These are phyloP conservation scores for Tetramorium parvispinum DNA, from an alignment of 1,140 invertebrate species.

Conservation along the genomic window DNA sequence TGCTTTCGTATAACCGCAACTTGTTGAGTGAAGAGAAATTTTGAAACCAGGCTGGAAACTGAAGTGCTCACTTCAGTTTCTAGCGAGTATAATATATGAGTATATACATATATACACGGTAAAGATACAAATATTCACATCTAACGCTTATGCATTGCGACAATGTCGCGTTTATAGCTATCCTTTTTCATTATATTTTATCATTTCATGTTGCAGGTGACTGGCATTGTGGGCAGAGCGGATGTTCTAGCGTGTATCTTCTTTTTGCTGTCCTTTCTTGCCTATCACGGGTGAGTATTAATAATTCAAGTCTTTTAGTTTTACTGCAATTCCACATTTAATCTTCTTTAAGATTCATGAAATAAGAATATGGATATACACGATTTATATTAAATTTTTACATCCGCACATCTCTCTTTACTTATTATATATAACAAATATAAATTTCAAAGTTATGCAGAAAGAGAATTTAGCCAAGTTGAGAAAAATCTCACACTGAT, in stretches of 20 bases:
- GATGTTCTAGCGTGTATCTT: conserved; percentile 94
- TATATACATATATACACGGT: too few species aligned
- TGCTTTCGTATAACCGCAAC: conserved; percentile 51
- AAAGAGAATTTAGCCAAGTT: not conserved
- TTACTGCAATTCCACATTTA: not conserved
- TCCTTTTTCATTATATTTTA: conserved; percentile 35
- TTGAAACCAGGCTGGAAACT: not conserved
- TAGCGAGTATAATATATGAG: not conserved
- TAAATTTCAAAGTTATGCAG: not conserved
- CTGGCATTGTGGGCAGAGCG: conserved; percentile 93
- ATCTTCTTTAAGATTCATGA: not conserved
- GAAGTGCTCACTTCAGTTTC: conserved; percentile 17
- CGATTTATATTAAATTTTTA: not conserved
- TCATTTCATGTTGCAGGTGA: conserved; percentile 88
- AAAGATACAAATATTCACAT: not conserved
- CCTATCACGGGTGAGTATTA: conserved; percentile 91
- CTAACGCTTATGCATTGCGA: not conserved
- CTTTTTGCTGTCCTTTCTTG: conserved; percentile 93
- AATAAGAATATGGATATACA: not conserved
- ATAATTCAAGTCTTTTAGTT: not conserved
- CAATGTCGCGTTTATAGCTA: not conserved
- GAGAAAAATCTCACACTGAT: not conserved
- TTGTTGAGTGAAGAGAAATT: conserved; percentile 52
- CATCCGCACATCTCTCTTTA: not conserved
- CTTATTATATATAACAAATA: not conserved